Conservation (phyloP, 2,797 vertebrate species). For the Phoebastria nigripes region DNA sequence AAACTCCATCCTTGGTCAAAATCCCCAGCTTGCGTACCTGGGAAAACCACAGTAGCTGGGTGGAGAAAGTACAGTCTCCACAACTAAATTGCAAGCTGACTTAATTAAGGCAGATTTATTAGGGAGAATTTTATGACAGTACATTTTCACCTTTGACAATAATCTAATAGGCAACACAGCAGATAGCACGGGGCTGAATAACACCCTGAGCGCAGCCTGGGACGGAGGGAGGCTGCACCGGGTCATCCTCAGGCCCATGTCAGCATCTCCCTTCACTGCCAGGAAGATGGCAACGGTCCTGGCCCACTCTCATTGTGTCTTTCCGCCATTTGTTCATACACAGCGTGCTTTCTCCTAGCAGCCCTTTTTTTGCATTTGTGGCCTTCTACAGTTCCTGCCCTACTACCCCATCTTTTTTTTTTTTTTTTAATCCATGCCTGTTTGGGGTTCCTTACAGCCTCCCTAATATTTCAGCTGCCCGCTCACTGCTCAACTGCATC, state of each 20-base stretch:
- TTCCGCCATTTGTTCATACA: not conserved
- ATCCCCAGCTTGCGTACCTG: not conserved
- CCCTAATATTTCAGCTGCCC: not conserved
- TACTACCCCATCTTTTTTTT: not conserved
- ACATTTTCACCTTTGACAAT: not conserved
- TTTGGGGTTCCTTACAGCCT: not conserved
- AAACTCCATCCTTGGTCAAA: not conserved
- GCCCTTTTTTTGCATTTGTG: not conserved
- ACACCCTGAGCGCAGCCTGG: not conserved
- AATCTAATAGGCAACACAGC: not conserved
- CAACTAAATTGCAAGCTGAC: not conserved
- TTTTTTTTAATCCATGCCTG: not conserved
- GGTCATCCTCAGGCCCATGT: not conserved
- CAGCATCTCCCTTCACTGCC: not conserved
- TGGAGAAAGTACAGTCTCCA: not conserved
- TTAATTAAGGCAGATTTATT: slow-evolving; percentile 33
- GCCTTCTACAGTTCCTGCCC: not conserved
- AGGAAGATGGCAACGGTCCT: not conserved
- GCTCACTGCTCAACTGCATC: not conserved
- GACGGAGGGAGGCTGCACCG: not conserved
- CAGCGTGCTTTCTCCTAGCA: not conserved
- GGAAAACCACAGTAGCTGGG: slow-evolving; percentile 4
- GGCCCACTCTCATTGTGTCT: not conserved
- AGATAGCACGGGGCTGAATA: not conserved
- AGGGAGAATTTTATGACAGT: not conserved